phyloP scores from a whole-genome alignment of 2,113 vertebrate species.

The Campylomormyrus tamandua region DNA sequence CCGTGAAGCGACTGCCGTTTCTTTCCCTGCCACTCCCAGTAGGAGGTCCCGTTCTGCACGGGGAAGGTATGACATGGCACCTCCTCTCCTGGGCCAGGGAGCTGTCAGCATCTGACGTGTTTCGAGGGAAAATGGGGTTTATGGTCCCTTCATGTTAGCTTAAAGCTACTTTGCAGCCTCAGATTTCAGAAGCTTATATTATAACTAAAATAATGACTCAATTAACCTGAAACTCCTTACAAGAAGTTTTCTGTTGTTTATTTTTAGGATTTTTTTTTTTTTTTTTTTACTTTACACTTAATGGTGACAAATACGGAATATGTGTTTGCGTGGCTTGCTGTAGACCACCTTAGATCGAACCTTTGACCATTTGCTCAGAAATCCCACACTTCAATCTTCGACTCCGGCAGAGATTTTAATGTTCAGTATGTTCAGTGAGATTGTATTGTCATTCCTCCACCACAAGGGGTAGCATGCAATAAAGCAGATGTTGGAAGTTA shows the following conservation, averaged over 20 bases:
- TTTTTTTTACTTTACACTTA: neutral
- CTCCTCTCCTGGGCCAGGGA: conserved; percentile 59
- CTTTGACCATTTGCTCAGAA: neutral
- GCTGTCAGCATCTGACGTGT: conserved; percentile 53
- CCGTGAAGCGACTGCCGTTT: conserved; percentile 65
- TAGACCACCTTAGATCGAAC: neutral
- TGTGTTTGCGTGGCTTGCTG: neutral
- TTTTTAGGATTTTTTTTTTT: conserved; percentile 10
- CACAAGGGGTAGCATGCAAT: conserved; percentile 22
- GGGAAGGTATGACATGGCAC: conserved; percentile 71
- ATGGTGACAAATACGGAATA: neutral
- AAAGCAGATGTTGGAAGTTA: conserved; percentile 58
- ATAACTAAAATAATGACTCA: neutral
- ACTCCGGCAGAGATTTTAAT: neutral
- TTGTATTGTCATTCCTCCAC: neutral
- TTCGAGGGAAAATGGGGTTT: conserved; percentile 53
- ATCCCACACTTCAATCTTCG: too few relatives aligned
- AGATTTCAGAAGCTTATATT: neutral
- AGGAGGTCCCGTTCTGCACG: conserved; percentile 68
- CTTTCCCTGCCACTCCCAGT: conserved; percentile 63
- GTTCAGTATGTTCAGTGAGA: conserved; percentile 31
- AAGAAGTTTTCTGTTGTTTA: conserved; percentile 3
- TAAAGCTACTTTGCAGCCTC: neutral
- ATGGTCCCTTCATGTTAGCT: conserved; percentile 40
- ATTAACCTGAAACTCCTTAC: neutral